These are phyloP conservation scores for Ptilonorhynchus violaceus DNA, from an alignment of 2,113 vertebrate species.

Conservation along the genomic window DNA sequence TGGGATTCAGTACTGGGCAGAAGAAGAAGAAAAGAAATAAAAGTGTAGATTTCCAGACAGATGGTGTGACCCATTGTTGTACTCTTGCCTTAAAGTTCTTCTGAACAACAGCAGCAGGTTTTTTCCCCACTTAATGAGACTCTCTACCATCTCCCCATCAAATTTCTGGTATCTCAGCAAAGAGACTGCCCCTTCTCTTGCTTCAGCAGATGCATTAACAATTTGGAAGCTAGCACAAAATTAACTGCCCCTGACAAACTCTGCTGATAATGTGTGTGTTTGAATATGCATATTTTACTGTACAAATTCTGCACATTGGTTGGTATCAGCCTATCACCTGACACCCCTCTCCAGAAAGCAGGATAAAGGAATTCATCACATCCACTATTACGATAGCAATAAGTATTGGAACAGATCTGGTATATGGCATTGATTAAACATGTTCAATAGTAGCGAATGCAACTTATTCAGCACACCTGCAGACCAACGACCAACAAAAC, in stretches of 20 bases:
- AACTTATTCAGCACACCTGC: neutral
- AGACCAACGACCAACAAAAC: neutral
- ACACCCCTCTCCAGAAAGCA: neutral
- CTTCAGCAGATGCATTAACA: neutral
- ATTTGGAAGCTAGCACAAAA: neutral
- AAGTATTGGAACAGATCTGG: neutral
- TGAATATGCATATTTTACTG: neutral
- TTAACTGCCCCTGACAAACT: neutral
- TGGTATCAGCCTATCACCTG: neutral
- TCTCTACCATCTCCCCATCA: neutral
- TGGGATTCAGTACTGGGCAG: neutral
- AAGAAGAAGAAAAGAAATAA: neutral
- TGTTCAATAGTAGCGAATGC: neutral
- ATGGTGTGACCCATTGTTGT: neutral
- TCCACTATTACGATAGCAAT: neutral
- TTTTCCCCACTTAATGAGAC: neutral
- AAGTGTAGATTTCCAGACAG: neutral
- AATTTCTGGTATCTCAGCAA: neutral
- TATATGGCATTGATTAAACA: neutral
- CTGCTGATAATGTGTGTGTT: neutral
- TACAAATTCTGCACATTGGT: neutral
- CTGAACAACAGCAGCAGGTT: neutral
- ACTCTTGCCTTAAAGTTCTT: neutral
- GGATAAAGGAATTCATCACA: neutral
- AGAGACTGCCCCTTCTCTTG: neutral